These are phyloP conservation scores for Amblyornis subalaris DNA, from an alignment of 2,113 vertebrate genomes.

Conservation along the genomic window DNA sequence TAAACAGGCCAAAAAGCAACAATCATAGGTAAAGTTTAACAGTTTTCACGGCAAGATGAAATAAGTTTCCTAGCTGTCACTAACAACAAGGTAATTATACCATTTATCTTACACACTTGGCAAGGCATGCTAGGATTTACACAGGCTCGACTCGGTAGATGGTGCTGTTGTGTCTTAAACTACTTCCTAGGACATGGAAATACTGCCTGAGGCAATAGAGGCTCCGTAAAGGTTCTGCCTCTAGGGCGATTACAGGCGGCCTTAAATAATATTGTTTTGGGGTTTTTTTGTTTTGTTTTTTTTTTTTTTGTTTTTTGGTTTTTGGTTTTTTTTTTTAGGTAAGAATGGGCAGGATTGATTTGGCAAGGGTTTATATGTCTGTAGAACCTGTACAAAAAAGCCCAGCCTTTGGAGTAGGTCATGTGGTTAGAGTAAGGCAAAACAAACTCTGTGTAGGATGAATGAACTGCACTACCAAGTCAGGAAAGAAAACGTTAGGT, in stretches of 20 bases:
- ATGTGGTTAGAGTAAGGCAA: neutral
- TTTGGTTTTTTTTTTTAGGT: neutral
- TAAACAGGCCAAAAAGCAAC: neutral
- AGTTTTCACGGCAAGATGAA: neutral
- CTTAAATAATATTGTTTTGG: neutral
- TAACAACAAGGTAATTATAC: neutral
- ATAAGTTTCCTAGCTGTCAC: neutral
- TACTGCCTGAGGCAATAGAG: neutral
- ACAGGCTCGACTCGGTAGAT: neutral
- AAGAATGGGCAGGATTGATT: neutral
- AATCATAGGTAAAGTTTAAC: neutral
- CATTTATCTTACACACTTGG: neutral
- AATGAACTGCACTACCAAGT: neutral
- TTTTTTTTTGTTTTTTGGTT: neutral
- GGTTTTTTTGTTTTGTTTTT: too few species aligned
- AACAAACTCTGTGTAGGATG: neutral
- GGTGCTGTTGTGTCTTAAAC: constrained; percentile 40
- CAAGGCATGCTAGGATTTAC: neutral
- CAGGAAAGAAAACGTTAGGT: neutral
- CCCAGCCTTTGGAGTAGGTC: neutral
- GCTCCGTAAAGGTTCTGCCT: neutral
- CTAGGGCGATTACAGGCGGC: neutral
- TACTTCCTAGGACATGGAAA: neutral
- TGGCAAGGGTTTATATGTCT: neutral
- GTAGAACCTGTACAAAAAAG: neutral